phyloP scores from a whole-genome alignment of 2,113 vertebrate genomes.

The Eleginops maclovinus region DNA sequence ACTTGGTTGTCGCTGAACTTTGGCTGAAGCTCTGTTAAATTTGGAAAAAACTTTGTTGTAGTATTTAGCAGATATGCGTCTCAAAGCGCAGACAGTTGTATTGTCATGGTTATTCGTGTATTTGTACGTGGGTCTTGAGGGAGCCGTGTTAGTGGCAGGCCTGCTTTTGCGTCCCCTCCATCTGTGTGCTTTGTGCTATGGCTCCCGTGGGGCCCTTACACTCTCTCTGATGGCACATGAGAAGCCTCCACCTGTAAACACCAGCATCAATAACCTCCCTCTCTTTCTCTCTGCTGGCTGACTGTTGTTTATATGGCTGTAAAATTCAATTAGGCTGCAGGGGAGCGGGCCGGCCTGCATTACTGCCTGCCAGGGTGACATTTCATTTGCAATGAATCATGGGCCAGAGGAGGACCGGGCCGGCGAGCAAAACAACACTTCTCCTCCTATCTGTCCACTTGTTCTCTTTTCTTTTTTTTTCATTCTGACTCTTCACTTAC shows the following conservation, averaged over 20 bases:
- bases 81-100: slow-evolving; percentile 32
- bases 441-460: slow-evolving; percentile 51
- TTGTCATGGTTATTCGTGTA: slow-evolving; percentile 22
- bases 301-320: slow-evolving; percentile 83
- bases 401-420: slow-evolving; percentile 68
- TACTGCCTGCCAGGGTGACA: slow-evolving; percentile 84
- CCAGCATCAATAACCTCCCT: slow-evolving; percentile 75
- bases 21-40: neutral
- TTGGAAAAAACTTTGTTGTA: neutral
- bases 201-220: slow-evolving; percentile 60
- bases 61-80: slow-evolving; percentile 26
- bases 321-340: slow-evolving; percentile 83
- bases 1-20: neutral
- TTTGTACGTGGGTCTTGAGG: slow-evolving; percentile 31
- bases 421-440: slow-evolving; percentile 58
- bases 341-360: slow-evolving; percentile 72
- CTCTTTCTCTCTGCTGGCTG: slow-evolving; percentile 50
- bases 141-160: slow-evolving; percentile 43
- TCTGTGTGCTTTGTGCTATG: slow-evolving; percentile 70
- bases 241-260: slow-evolving; percentile 76
- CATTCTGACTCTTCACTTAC: slow-evolving; percentile 19
- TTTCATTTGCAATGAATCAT: slow-evolving; percentile 87
- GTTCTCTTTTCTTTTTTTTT: neutral
- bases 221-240: slow-evolving; percentile 70
- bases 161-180: slow-evolving; percentile 55